Base-by-base conservation (phyloP, 2,888 invertebrate species). In the Cataglyphis albicans region DNA sequence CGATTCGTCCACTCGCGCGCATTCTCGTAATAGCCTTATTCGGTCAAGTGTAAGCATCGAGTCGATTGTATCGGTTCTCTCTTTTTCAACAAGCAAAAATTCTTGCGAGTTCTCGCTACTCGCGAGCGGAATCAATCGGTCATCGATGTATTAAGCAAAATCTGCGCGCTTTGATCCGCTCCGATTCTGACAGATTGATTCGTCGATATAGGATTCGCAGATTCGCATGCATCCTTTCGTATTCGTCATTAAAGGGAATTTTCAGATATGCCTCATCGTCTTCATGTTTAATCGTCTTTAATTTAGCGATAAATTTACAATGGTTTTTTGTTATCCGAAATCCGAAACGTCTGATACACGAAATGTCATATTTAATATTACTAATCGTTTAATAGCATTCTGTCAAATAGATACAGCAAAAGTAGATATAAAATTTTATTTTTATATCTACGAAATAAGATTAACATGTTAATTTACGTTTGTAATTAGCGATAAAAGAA, bases 161-260 rank as follows among this genome's bases (percentile, higher is more conserved):
- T 81, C 65, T 44, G 74, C 48, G 73, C 67, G 44, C 75, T 84
- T 76, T 76, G 73, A 84, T 68, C 15, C 67, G 44, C 38, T 32
- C 74, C 59, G 74, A 61, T 74, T 70, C n/a, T 32, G 55, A 73
- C 76, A 84, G 75, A 80, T 75, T 70, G 52, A 52, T 65, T 55
- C 41, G 52, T 18, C 59, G 35, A 32, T 68, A n/a, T 67, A 52
- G 59, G 15, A 57, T 52, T 67, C 12, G 25, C 35, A 25, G 15
- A 57, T 52, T 67, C 12, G 25, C 35, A 25, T 57, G 57, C 76
- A 32, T 80, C 68, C 76, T 57, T 67, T 82, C 68, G 73, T 32
- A 63, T 84, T 73, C 73, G 52, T 84, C 65, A 82, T 74, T 67
- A 72, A 68, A 82, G 52, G 38, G 82, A 82, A 82, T 86, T 86